Percentiles rank a stretch among this genome's conserved stretches.
phyloP scores from a whole-genome alignment of 2,888 invertebrate genomes.

The Rhagophthalmus giganteus region DNA sequence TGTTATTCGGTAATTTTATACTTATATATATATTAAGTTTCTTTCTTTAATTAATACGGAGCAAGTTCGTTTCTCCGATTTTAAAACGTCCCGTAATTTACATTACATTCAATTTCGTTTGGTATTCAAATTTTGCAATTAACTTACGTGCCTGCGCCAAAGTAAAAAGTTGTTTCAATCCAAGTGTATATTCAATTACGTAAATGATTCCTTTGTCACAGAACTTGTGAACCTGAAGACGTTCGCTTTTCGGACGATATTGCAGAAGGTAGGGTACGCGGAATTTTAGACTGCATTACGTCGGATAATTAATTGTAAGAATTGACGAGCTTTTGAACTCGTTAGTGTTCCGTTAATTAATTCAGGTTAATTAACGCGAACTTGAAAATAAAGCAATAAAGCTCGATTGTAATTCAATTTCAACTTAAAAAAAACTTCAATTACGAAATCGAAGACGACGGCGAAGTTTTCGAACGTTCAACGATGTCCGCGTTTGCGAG shows the following conservation, averaged over 20 bases:
- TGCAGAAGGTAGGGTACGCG: constrained; percentile 4
- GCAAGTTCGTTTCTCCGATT: constrained; percentile 21
- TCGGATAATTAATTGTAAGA: constrained; percentile 14
- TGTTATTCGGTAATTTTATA: constrained; percentile 25
- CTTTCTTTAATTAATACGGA: constrained; percentile 24
- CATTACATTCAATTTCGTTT: constrained; percentile 31
- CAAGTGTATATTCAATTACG: constrained; percentile 29
- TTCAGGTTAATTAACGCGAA: constrained; percentile 12
- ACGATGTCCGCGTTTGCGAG: too few relatives aligned
- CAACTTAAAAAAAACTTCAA: constrained; percentile 5
- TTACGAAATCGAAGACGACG: constrained; percentile 8
- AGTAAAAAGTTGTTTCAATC: constrained; percentile 25
- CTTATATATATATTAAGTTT: constrained; percentile 27
- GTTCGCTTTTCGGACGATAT: background rate
- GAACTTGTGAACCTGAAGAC: constrained; percentile 8
- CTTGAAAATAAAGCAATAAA: constrained; percentile 16
- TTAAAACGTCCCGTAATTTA: constrained; percentile 24
- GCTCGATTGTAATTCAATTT: constrained; percentile 17
- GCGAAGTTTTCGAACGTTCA: too few relatives aligned
- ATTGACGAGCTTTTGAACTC: constrained; percentile 16
- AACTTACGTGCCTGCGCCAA: constrained; percentile 25
- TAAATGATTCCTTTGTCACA: constrained; percentile 27
- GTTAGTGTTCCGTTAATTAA: constrained; percentile 20
- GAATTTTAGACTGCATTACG: constrained; percentile 13
- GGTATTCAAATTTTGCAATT: constrained; percentile 35